Evolutionary conservation across 2,797 vertebrate species (phyloP).

Genomic region (Nasua narica): DNA sequence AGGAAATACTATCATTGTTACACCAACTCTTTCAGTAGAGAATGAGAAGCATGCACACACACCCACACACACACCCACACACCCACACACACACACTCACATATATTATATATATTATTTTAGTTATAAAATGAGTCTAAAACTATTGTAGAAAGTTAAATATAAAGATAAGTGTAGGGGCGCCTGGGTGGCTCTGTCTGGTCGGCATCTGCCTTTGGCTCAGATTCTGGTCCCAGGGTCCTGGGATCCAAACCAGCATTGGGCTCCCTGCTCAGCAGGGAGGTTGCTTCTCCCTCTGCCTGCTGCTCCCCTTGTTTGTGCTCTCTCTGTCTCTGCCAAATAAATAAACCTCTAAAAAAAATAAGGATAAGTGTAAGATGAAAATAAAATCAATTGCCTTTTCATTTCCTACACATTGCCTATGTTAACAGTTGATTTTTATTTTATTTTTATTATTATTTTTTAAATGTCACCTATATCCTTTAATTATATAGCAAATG

Average conservation of each 20-base stretch:
- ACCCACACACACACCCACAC: too few relatives aligned
- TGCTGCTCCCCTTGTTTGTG: neutral
- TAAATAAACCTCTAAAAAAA: neutral
- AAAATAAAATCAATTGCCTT: neutral
- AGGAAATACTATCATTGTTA: neutral
- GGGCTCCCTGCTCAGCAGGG: neutral
- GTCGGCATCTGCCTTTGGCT: neutral
- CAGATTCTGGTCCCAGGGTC: neutral
- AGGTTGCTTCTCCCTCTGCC: neutral
- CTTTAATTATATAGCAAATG: neutral
- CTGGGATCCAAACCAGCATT: neutral
- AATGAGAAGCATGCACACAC: neutral
- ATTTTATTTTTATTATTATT: neutral
- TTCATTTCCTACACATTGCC: neutral
- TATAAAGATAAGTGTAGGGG: neutral
- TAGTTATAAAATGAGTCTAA: neutral
- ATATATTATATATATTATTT: neutral
- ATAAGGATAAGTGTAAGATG: neutral
- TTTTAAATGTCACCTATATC: neutral
- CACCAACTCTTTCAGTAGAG: neutral
- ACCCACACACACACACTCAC: rapidly evolving
- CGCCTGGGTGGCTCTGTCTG: neutral
- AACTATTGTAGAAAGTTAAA: neutral
- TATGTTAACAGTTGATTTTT: neutral
- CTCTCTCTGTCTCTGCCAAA: neutral